These are phyloP conservation scores for Amazona finschi DNA, from an alignment of 2,797 vertebrate genomes.

Conservation along the genomic window DNA sequence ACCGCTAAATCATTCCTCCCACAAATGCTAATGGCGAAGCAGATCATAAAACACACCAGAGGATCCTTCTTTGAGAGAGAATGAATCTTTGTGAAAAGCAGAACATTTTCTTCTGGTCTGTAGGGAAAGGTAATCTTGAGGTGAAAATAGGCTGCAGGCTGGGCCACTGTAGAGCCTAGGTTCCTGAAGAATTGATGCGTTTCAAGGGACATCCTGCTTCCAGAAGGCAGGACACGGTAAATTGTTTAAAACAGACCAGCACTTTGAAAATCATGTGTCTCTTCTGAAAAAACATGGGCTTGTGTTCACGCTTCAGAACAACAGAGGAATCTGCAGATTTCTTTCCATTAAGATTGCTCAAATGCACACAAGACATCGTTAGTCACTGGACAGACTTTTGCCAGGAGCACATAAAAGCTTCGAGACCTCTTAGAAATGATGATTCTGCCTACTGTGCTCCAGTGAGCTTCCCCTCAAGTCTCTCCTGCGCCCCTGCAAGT, in stretches of 20 bases:
- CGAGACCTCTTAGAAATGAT: neutral
- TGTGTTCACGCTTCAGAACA: neutral
- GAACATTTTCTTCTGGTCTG: neutral
- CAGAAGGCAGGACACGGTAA: accelerated
- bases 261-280: neutral
- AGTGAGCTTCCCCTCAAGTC: neutral
- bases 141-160: neutral
- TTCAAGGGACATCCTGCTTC: neutral
- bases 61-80: neutral
- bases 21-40: neutral
- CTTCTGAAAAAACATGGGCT: neutral
- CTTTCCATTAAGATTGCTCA: neutral
- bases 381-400: neutral
- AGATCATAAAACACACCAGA: neutral
- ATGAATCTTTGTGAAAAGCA: neutral
- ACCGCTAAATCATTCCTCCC: neutral
- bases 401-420: neutral
- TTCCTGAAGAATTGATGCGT: neutral
- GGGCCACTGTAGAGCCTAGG: neutral
- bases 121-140: neutral
- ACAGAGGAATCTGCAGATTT: neutral
- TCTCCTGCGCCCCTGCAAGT: neutral
- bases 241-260: neutral
- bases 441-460: neutral
- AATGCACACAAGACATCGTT: neutral